A percentile compares a stretch with the other conserved stretches of the same genome.
Conservation (phyloP, 2,888 invertebrate species). For the Cheilosia pagana region DNA sequence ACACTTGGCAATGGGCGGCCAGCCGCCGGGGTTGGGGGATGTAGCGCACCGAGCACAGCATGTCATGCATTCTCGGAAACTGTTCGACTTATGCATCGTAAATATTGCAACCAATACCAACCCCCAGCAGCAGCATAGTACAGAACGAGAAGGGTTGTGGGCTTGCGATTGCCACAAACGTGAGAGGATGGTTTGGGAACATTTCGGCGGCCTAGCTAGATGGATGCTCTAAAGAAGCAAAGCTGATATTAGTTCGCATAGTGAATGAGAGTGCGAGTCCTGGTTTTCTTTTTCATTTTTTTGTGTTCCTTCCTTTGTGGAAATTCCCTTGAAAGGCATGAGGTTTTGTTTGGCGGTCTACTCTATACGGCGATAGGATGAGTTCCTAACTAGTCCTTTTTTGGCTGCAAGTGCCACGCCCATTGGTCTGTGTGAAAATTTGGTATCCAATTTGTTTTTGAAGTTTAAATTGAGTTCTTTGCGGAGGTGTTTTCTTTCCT, state of each 20-base stretch:
- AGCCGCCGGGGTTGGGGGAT: neutral
- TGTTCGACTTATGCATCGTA: slow-evolving; percentile 52
- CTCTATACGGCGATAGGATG: neutral
- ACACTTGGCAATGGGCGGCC: slow-evolving; percentile 26
- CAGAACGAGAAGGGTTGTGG: neutral
- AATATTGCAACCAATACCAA: slow-evolving; percentile 53
- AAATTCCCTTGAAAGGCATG: slow-evolving; percentile 32
- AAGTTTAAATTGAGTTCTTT: slow-evolving; percentile 69
- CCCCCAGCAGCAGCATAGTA: neutral
- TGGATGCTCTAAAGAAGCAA: slow-evolving; percentile 32
- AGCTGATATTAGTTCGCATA: slow-evolving; percentile 35
- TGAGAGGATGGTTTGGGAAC: slow-evolving; percentile 38
- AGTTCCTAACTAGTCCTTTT: slow-evolving; percentile 1
- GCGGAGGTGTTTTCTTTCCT: slow-evolving; percentile 31
- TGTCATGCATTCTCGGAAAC: slow-evolving; percentile 30
- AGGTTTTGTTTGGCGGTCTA: slow-evolving; percentile 15
- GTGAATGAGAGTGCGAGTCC: slow-evolving; percentile 47
- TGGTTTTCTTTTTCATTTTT: slow-evolving; percentile 2
- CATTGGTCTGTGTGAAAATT: slow-evolving; percentile 44
- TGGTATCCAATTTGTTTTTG: slow-evolving; percentile 59
- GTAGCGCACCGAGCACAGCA: neutral
- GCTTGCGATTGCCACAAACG: slow-evolving; percentile 17
- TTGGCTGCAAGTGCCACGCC: slow-evolving; percentile 47
- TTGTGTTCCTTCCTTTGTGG: slow-evolving; percentile 8
- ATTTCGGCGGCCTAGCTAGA: slow-evolving; percentile 21